A percentile compares a stretch with the other conserved stretches of the same genome.
These are phyloP conservation scores for Caenorhabditis becei DNA, from an alignment of 2,888 invertebrate species.

Conservation along the genomic window DNA sequence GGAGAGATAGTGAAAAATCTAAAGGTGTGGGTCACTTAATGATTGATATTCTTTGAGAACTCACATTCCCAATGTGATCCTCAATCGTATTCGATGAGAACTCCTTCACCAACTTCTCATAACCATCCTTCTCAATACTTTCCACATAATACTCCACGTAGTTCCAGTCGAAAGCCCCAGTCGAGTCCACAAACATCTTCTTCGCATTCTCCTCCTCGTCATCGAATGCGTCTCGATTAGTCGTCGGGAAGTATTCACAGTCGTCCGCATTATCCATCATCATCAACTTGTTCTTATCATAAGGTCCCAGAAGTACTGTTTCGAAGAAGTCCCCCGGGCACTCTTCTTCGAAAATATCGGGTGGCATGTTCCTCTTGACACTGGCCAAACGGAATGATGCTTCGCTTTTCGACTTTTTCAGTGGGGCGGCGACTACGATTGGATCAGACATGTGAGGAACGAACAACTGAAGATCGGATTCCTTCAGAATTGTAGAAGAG, in stretches of 20 bases:
- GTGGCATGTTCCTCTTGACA: conserved; percentile 30
- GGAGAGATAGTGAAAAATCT: conserved; percentile 40
- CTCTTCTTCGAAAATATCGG: conserved; percentile 41
- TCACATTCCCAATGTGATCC: conserved; percentile 43
- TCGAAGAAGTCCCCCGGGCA: conserved; percentile 30
- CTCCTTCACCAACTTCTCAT: conserved; percentile 51
- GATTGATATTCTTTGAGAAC: too few species aligned
- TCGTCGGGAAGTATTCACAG: conserved; percentile 38
- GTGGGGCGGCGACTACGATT: conserved; percentile 11
- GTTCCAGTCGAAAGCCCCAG: conserved; percentile 55
- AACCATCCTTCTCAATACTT: conserved; percentile 44
- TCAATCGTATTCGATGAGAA: conserved; percentile 49
- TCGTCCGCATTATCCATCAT: conserved; percentile 54
- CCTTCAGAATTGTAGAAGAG: conserved; percentile 48
- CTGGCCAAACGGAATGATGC: conserved; percentile 25
- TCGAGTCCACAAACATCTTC: conserved; percentile 36
- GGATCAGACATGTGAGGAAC: conserved; percentile 54
- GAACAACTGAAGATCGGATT: conserved; percentile 56
- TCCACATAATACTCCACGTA: conserved; percentile 54
- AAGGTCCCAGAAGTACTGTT: conserved; percentile 50
- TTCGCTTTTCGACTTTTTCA: conserved; percentile 49
- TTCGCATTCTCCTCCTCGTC: conserved; percentile 57
- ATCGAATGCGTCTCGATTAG: conserved; percentile 26
- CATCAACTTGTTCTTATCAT: conserved; percentile 52
- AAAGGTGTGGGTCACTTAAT: not conserved